Evolutionary conservation across 2,113 vertebrate species (phyloP).

Genomic region (Chaetodon trifascialis): DNA sequence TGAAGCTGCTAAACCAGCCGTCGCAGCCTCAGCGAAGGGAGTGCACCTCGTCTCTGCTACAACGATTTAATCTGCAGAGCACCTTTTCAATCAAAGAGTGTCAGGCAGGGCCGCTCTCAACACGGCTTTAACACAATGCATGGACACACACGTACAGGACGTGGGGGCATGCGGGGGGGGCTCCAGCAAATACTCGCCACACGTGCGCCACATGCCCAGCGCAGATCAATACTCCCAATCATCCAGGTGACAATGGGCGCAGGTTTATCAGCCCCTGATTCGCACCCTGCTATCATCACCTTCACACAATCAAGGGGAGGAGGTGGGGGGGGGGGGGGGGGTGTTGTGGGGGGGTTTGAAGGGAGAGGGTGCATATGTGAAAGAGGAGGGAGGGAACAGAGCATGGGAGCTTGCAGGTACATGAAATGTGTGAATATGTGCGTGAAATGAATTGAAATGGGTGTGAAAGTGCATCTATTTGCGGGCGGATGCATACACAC

Average conservation of each 20-base stretch:
- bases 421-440: slow-evolving; percentile 79
- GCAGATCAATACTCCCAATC: slow-evolving; percentile 72
- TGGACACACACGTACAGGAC: slow-evolving; percentile 72
- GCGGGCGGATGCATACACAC: slow-evolving; percentile 59
- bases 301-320: slow-evolving; percentile 39
- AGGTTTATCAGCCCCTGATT: slow-evolving; percentile 59
- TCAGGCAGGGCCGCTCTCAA: slow-evolving; percentile 63
- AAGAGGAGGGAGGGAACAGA: slow-evolving; percentile 33
- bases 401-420: slow-evolving; percentile 66
- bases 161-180: neutral
- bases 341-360: neutral
- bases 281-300: slow-evolving; percentile 66
- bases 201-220: slow-evolving; percentile 7
- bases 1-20: slow-evolving; percentile 64
- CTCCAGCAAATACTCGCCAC: slow-evolving; percentile 1
- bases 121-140: slow-evolving; percentile 78
- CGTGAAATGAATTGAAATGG: slow-evolving; percentile 80
- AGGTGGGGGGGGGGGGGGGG: neutral
- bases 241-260: slow-evolving; percentile 59
- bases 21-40: slow-evolving; percentile 27
- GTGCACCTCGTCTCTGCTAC: slow-evolving; percentile 47
- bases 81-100: slow-evolving; percentile 75
- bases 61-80: slow-evolving; percentile 74
- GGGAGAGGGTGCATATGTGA: slow-evolving; percentile 32
- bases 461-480: slow-evolving; percentile 80